Base-by-base conservation (phyloP, 1,140 invertebrate genomes). In the Lucilia cuprina region DNA sequence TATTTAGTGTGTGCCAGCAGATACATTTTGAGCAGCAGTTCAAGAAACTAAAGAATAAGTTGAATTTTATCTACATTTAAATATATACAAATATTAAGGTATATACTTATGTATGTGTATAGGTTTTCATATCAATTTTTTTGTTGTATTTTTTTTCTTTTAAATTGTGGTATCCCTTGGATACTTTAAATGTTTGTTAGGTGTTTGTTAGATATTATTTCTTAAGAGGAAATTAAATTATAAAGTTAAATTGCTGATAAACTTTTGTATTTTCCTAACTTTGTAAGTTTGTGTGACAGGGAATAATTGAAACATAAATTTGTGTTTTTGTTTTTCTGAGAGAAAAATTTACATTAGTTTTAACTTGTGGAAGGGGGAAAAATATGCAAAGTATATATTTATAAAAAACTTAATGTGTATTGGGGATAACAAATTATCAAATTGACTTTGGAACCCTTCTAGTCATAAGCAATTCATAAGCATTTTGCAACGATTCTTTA, bases 101-200 rank as follows among this genome's bases (percentile, higher is more conserved):
- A 82, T 17, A 49, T 50, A 21, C 14, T 0, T 82, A 65, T 60
- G 21, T 82, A 82, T 74, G 7, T 60, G 50, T 60, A 74, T 55
- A n/a, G 25, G n/a, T 7, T 70, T 25, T 19, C 8, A 9, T 70
- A 12, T 55, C 7, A 2, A 14, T 70, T 25, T 25, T 55, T 55
- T 12, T 5, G 0, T 70, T 65, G n/a, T n/a, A 25, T 21, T 21
- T 70, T 2, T 70, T 21, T 60, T 60, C 1, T 17, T 60, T 60
- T 60, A 60, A 70, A 21, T 25, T 70, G 21, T 70, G 65, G 65
- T 70, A 70, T 70, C 65, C 65, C 17, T 70, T 70, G 65, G 65
- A 70, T 70, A 70, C 65, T 70, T 70, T 19, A 70, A 60, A 70
- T 70, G 65, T 70, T 70, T 70, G 65, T 70, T 70, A 21, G 65